phyloP scores from a whole-genome alignment of 2,113 vertebrate species.

The Syrrhaptes paradoxus region DNA sequence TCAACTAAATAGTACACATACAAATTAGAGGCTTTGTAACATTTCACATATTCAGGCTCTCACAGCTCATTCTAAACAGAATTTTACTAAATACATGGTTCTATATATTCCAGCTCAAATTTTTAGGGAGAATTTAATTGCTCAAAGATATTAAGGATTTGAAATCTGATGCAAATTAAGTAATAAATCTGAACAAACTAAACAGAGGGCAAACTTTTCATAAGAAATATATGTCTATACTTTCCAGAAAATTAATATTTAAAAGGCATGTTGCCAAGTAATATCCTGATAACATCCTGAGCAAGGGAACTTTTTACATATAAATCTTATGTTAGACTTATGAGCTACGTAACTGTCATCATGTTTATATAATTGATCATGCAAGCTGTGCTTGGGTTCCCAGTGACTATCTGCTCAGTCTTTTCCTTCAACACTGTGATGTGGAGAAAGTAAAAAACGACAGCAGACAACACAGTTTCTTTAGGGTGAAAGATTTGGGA shows the following conservation, averaged over 20 bases:
- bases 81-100: not conserved
- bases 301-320: not conserved
- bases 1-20: not conserved
- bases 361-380: constrained; percentile 40
- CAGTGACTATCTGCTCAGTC: constrained; percentile 25
- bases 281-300: not conserved
- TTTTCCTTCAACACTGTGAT: constrained; percentile 33
- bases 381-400: not conserved
- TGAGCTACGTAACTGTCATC: not conserved
- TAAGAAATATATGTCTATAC: not conserved
- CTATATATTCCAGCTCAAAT: not conserved
- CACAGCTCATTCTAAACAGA: not conserved
- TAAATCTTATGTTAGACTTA: constrained; percentile 24
- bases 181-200: not conserved
- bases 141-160: not conserved
- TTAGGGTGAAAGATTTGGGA: constrained; percentile 14
- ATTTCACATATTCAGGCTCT: not conserved
- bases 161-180: not conserved
- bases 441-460: constrained; percentile 29
- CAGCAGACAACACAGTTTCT: constrained; percentile 15
- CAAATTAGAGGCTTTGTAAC: not conserved
- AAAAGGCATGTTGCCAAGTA: not conserved
- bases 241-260: constrained; percentile 10
- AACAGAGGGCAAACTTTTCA: not conserved
- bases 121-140: not conserved